Evolutionary conservation across 2,888 invertebrate species (phyloP), one percentile per base, ranked within the genome.

Genomic region (Cantharis lateralis): DNA sequence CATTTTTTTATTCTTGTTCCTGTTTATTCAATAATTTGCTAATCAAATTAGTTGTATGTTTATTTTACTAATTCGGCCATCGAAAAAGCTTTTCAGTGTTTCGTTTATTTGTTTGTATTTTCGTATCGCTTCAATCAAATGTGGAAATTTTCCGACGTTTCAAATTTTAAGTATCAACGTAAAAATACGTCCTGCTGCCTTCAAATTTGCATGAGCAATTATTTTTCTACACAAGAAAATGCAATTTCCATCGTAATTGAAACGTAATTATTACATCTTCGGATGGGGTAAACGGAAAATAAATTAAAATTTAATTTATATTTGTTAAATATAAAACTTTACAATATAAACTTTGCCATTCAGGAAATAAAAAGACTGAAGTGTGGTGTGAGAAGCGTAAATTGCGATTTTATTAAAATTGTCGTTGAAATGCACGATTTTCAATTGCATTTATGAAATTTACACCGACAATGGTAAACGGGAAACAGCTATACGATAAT

Each of bases 321-420:
- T 48, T 48, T n/a, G 13, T 48, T 48, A 48, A 48, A 48, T 48
- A 48, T 48, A n/a, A 48, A 48, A 48, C 48, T n/a, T 48, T n/a
- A 48, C 48, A 48, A 48, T 48, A 48, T n/a, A 48, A 48, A 48
- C 48, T 48, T 48, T 5, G 48, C n/a, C 48, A 48, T 48, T 48
- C n/a, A 9, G n/a, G 48, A 48, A 7, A 48, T 48, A 48, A 48
- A 48, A 62, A 18, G 68, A 20, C 32, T 18, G 16, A 66, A 68
- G 70, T 66, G 62, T 62, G 24, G 24, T 71, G 72, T 72, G 73
- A 66, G 70, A 76, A 72, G 73, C 72, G 64, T 70, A 70, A 72
- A 76, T 76, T 76, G 76, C 70, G 28, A 62, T 76, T 76, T 76
- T 76, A 76, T 76, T 76, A 72, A 68, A 71, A 75, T 71, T 18